Base-by-base conservation (phyloP, 1,140 invertebrate genomes). In the Leucophenga varia region DNA sequence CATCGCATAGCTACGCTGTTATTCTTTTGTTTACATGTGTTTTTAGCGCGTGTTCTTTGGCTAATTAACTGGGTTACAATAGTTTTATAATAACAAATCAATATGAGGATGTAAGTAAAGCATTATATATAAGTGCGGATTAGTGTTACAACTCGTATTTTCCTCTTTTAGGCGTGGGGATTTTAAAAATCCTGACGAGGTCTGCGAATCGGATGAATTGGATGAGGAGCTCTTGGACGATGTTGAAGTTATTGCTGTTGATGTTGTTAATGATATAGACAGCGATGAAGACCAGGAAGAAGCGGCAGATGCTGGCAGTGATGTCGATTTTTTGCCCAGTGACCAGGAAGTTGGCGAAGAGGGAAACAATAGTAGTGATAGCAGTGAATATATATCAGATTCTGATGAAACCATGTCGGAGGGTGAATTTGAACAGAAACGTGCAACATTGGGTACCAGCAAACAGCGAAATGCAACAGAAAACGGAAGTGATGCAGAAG, bases 151-250 rank as follows among this genome's bases (percentile, higher is more conserved):
- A n/a, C n/a, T n/a, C n/a, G n/a, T n/a, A 7, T 9, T 13, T 47
- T 31, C 41, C n/a, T 12, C 31, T 40, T 21, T 35, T 41, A 72
- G 69, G 50, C 59, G 59, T 54, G 52, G 60, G 38, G 45, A 55
- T 47, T 72, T 72, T 20, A 72, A 69, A 38, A 65, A 61, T 13
- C 69, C 69, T 18, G 51, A 50, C 3, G 59, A 72, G 19, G 61
- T 49, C 13, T 46, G 31, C 19, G 49, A 52, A 40, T 30, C 32
- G 20, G 68, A 72, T 14, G 64, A 72, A 21, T 42, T 72, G n/a
- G 64, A 69, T n/a, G 64, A 69, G 20, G 64, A 69, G 20, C 48
- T 61, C 12, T 57, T 65, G 21, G 64, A 68, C 16, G 64, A 64
- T 25, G 67, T 65, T 57, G 64, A 65, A 13, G 52, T 69, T 48